Evolutionary conservation across 2,113 vertebrate species (phyloP).

Genomic region (Cynopterus brachyotis): DNA sequence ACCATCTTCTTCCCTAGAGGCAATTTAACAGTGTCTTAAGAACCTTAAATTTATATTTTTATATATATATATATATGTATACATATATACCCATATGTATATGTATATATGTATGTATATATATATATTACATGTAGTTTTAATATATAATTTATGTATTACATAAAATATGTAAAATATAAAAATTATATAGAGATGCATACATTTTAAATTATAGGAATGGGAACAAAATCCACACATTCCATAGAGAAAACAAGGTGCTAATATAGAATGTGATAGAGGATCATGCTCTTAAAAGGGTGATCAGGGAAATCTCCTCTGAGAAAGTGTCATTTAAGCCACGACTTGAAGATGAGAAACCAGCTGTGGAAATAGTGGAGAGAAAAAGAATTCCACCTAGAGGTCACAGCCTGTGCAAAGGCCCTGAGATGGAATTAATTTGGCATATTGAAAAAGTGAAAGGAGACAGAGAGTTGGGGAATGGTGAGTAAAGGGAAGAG

Average conservation of each 20-base stretch:
- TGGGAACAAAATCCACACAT: neutral
- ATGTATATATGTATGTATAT: no score
- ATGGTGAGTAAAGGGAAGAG: neutral
- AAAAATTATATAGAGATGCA: neutral
- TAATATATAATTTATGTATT: no score
- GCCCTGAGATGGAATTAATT: neutral
- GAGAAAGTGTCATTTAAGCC: neutral
- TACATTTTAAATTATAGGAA: neutral
- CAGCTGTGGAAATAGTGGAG: neutral
- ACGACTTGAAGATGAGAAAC: neutral
- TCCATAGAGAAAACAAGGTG: neutral
- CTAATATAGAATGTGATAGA: neutral
- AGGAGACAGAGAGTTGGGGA: neutral
- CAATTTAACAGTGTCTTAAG: neutral
- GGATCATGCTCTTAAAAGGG: neutral
- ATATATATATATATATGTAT: no score
- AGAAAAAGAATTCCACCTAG: neutral
- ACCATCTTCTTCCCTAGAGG: neutral
- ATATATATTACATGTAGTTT: no score
- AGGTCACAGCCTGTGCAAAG: neutral
- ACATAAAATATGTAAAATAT: no score
- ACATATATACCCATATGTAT: no score
- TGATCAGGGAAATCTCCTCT: neutral
- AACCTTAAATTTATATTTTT: neutral
- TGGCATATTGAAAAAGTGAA: neutral